Evolutionary conservation across 2,797 vertebrate genomes (phyloP).

Genomic region (Rhinophrynus dorsalis): DNA sequence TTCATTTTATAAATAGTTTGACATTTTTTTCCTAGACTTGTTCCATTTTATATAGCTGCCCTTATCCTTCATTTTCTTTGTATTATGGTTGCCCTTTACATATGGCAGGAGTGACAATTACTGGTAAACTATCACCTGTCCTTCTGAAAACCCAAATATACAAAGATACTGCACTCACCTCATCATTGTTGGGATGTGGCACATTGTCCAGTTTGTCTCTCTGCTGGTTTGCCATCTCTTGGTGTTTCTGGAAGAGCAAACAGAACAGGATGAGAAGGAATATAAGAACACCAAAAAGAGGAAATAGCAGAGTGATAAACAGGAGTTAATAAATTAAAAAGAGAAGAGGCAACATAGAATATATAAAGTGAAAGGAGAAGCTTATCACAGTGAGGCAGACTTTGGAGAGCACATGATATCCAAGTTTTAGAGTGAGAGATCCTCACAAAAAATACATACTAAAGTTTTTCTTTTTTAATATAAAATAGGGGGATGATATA

Average conservation of each 20-base stretch:
- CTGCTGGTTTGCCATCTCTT: not conserved
- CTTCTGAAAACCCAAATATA: not conserved
- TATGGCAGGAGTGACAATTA: too few relatives aligned
- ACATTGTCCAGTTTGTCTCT: not conserved
- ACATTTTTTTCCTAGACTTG: too few relatives aligned
- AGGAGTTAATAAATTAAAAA: not conserved
- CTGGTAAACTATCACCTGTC: not conserved
- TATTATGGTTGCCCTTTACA: too few relatives aligned
- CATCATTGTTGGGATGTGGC: not conserved
- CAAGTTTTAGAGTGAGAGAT: not conserved
- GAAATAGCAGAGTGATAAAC: not conserved
- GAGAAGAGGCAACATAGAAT: not conserved
- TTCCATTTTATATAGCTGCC: too few relatives aligned
- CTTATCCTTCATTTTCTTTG: too few relatives aligned
- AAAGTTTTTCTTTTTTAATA: too few relatives aligned
- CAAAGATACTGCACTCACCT: slow-evolving; percentile 12
- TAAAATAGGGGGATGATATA: too few relatives aligned
- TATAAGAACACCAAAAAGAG: not conserved
- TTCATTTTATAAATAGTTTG: too few relatives aligned
- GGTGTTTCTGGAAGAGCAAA: not conserved
- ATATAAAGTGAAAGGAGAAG: slow-evolving; percentile 5
- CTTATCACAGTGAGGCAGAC: slow-evolving; percentile 1
- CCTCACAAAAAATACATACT: too few relatives aligned
- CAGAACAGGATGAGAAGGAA: slow-evolving; percentile 4
- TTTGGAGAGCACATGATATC: not conserved